A percentile compares a stretch with the other conserved stretches of the same genome.
Conservation (phyloP, 2,113 vertebrate genomes). For the Grallaria varia region DNA sequence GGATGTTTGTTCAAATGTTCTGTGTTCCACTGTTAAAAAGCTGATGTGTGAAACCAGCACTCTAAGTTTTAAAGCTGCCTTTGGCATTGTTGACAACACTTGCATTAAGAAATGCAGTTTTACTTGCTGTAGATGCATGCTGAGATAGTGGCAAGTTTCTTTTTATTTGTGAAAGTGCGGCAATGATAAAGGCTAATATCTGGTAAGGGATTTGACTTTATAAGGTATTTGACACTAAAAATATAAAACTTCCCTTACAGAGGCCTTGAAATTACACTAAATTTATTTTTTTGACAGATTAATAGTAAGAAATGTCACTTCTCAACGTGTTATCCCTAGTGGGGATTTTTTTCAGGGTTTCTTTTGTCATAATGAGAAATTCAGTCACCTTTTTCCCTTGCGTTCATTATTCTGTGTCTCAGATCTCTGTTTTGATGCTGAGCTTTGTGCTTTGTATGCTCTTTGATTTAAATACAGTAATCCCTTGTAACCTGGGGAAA, state of each 20-base stretch:
- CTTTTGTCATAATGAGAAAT: background rate
- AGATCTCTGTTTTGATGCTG: background rate
- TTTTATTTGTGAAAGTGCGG: background rate
- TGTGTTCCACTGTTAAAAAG: background rate
- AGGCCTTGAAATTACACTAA: background rate
- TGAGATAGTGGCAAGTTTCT: background rate
- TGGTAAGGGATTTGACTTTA: background rate
- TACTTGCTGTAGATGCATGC: background rate
- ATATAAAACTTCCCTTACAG: background rate
- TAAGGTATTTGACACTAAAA: background rate
- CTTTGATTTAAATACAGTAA: background rate
- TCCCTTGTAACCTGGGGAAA: background rate
- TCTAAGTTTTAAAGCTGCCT: background rate
- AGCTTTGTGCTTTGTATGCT: background rate
- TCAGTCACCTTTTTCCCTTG: background rate
- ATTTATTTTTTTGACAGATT: background rate
- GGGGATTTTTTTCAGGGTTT: background rate
- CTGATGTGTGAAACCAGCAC: background rate
- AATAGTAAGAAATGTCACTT: background rate
- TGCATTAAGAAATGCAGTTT: background rate
- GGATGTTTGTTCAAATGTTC: background rate
- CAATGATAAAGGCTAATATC: background rate
- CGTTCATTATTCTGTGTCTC: background rate
- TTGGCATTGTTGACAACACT: background rate
- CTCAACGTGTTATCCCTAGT: background rate